phyloP scores from a whole-genome alignment of 2,113 vertebrate species.

The Asarcornis scutulata region DNA sequence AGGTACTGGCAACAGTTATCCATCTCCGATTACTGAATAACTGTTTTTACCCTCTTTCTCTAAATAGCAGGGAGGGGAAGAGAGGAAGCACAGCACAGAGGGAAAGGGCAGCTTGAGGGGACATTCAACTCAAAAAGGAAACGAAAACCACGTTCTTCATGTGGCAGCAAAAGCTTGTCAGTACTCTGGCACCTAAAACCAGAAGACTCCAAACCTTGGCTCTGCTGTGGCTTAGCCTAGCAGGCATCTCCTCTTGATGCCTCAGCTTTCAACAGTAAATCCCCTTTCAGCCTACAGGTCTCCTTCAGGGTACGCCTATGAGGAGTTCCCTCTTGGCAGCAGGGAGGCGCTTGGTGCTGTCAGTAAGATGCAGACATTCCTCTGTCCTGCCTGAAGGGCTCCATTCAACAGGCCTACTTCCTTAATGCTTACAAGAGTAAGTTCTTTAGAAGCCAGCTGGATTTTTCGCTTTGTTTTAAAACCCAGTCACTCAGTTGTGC shows the following conservation, averaged over 20 bases:
- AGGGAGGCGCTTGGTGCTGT: not conserved
- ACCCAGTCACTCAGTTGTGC: not conserved
- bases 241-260: not conserved
- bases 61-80: not conserved
- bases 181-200: not conserved
- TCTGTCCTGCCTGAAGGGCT: not conserved
- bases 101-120: not conserved
- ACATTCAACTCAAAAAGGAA: not conserved
- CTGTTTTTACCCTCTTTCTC: not conserved
- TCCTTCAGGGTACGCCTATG: not conserved
- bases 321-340: not conserved
- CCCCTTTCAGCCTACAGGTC: not conserved
- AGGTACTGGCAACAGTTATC: not conserved
- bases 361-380: not conserved
- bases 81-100: not conserved
- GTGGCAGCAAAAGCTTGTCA: not conserved
- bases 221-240: not conserved
- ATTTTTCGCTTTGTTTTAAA: not conserved
- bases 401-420: not conserved
- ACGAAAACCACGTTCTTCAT: not conserved
- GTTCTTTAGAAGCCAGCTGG: not conserved
- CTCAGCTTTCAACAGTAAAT: not conserved
- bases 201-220: not conserved
- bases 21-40: not conserved
- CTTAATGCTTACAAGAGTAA: not conserved